Evolutionary conservation across 2,797 vertebrate genomes (phyloP).

Genomic region (Pangasius sanitwongsei): DNA sequence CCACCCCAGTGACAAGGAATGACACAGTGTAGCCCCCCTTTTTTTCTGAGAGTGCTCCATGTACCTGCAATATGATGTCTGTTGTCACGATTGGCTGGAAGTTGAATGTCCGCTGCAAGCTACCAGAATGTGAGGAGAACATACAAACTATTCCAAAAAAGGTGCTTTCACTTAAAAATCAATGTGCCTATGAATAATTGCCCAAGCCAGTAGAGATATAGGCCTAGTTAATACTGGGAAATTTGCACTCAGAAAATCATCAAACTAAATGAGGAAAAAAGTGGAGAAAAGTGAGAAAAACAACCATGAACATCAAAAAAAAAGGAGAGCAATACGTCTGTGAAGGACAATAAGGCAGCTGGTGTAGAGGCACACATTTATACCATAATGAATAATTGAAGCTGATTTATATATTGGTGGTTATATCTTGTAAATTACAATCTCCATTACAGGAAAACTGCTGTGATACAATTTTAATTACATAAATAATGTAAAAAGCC

Average conservation of each 20-base stretch:
- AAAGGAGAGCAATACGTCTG: neutral
- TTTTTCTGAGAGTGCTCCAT: neutral
- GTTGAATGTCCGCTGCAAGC: neutral
- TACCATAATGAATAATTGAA: neutral
- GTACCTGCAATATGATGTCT: neutral
- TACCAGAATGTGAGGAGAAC: neutral
- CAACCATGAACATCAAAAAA: neutral
- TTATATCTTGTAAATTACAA: neutral
- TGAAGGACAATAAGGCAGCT: neutral
- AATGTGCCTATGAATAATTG: neutral
- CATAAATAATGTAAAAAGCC: neutral
- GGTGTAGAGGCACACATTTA: neutral
- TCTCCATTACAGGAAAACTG: neutral
- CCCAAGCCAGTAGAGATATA: neutral
- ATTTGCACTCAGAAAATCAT: conserved; percentile 1
- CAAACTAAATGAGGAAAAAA: neutral
- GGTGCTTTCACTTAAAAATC: neutral
- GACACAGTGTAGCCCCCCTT: neutral
- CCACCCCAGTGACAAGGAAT: neutral
- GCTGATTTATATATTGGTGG: neutral
- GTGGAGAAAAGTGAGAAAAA: neutral
- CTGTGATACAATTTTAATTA: neutral
- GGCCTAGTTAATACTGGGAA: neutral
- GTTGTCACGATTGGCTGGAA: neutral
- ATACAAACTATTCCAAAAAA: neutral